A percentile compares a stretch with the other conserved stretches of the same genome.
Conservation (phyloP, 2,888 invertebrate genomes). For the Spodoptera exigua region DNA sequence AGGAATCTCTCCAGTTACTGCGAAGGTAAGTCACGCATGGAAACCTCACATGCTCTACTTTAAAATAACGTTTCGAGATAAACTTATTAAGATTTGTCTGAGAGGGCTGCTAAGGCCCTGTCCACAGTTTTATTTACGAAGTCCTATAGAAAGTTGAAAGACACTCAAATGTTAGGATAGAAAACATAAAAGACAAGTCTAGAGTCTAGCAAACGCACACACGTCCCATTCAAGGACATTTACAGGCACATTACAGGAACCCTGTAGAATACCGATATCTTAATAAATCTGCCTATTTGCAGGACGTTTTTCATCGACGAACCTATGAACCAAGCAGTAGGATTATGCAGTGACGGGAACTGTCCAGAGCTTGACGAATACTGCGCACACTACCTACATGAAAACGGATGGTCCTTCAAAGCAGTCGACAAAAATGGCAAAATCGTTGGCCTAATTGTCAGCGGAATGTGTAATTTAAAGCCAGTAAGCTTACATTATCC, state of each 20-base stretch:
- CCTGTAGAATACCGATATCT: too few species aligned
- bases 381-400: conserved; percentile 85
- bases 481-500: conserved; percentile 62
- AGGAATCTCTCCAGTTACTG: conserved; percentile 88
- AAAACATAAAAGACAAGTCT: too few species aligned
- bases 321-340: conserved; percentile 89
- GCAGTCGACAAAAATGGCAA: conserved; percentile 89
- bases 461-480: conserved; percentile 77
- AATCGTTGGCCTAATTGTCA: conserved; percentile 89
- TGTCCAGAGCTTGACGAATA: conserved; percentile 91
- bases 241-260: too few species aligned
- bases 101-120: too few species aligned
- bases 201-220: too few species aligned
- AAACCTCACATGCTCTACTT: too few species aligned
- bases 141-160: too few species aligned
- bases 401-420: conserved; percentile 90
- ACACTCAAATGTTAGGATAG: too few species aligned
- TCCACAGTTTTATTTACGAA: too few species aligned
- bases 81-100: too few species aligned
- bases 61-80: too few species aligned
- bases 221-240: too few species aligned
- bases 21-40: conserved; percentile 87
- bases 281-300: conserved; percentile 50
- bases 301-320: conserved; percentile 90
- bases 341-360: conserved; percentile 78